Conservation (phyloP, 1,140 invertebrate species). For the Eurosta solidaginis region DNA sequence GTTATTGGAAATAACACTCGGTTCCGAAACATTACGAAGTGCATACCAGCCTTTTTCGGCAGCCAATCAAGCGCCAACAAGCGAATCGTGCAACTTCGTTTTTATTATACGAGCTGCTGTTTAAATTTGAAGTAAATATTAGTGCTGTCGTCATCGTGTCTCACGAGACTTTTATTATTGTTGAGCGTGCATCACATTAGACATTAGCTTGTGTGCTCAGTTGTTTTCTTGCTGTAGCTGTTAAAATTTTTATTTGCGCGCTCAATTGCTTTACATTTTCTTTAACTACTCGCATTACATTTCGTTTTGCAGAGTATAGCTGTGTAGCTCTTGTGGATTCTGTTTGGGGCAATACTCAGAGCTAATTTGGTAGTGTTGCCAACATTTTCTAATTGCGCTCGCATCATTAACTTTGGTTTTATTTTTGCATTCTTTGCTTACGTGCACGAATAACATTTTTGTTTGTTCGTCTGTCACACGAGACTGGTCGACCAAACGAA, state of each 20-base stretch:
- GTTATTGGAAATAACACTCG: background rate
- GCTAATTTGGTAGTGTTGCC: background rate
- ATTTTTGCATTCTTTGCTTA: background rate
- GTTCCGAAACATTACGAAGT: background rate
- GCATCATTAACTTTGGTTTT: background rate
- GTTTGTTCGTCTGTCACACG: background rate
- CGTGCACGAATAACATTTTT: background rate
- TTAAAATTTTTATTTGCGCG: background rate
- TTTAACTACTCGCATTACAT: background rate
- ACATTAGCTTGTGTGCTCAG: background rate
- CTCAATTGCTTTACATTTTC: background rate
- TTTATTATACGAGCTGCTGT: background rate
- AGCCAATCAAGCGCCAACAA: background rate
- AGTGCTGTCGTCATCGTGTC: slow-evolving; percentile 7
- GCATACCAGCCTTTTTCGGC: background rate
- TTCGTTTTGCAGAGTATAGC: too few relatives aligned
- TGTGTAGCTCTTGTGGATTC: background rate
- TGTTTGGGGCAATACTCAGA: background rate
- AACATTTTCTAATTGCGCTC: too few relatives aligned
- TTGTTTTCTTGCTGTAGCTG: background rate
- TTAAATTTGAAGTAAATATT: background rate
- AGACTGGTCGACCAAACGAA: background rate
- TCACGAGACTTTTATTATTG: background rate
- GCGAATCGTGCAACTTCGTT: background rate
- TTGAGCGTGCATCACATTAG: background rate